phyloP scores from a whole-genome alignment of 1,140 invertebrate genomes.

The Andricus grossulariae region DNA sequence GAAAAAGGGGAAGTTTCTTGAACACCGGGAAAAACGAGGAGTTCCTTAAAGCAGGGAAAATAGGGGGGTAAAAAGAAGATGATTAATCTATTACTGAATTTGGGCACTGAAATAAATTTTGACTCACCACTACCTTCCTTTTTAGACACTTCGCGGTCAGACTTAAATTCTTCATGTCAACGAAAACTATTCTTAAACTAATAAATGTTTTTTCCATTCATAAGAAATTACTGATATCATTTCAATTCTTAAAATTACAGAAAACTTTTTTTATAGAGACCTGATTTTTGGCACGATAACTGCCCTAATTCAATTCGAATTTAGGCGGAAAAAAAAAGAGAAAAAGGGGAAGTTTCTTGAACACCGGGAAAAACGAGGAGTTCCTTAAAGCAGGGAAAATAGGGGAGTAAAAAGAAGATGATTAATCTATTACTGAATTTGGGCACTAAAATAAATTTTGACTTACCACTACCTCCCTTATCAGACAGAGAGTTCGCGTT shows the following conservation, averaged over 20 bases:
- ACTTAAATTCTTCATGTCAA: no score
- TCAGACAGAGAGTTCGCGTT: constrained; percentile 54
- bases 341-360: not conserved
- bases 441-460: not conserved
- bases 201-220: no score
- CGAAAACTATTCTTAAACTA: no score
- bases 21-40: not conserved
- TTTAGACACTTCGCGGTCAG: no score
- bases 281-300: no score
- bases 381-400: not conserved
- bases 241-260: no score
- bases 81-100: no score
- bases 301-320: no score
- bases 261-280: no score
- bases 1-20: not conserved
- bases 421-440: not conserved
- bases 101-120: no score
- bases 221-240: no score
- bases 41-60: not conserved
- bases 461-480: constrained; percentile 63
- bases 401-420: constrained; percentile 18
- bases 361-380: not conserved
- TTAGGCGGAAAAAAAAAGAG: not conserved
- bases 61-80: no score
- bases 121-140: constrained; percentile 33